Evolutionary conservation across 1,140 invertebrate species (phyloP).

Genomic region (Pemphigus obesinymphae): DNA sequence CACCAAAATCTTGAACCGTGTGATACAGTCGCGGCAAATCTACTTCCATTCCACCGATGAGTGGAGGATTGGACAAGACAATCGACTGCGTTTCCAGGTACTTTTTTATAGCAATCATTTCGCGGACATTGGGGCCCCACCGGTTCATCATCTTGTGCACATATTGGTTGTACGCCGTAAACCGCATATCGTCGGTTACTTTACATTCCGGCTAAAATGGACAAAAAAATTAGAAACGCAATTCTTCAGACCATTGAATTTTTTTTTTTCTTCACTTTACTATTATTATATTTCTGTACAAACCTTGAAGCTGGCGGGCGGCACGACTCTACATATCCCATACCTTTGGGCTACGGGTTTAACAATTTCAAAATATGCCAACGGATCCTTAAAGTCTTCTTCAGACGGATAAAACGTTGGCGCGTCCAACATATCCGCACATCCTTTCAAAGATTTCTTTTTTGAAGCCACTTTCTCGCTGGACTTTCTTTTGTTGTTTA

Average conservation of each 20-base stretch:
- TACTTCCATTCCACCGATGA: constrained; percentile 84
- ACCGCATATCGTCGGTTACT: constrained; percentile 77
- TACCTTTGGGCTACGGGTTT: constrained; percentile 70
- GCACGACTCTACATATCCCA: constrained; percentile 84
- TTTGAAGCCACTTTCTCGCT: neutral
- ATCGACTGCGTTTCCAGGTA: constrained; percentile 76
- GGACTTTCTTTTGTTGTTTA: constrained; percentile 6
- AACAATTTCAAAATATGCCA: constrained; percentile 84
- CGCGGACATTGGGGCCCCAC: constrained; percentile 83
- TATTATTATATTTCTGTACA: neutral
- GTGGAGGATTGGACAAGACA: constrained; percentile 67
- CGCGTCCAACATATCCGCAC: constrained; percentile 67
- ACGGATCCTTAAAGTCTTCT: constrained; percentile 83
- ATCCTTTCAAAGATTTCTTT: constrained; percentile 48
- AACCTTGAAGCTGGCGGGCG: constrained; percentile 78
- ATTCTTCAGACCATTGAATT: neutral
- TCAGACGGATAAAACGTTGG: constrained; percentile 77
- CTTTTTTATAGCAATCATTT: constrained; percentile 80
- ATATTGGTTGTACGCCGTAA: constrained; percentile 87
- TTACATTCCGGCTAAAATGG: constrained; percentile 81
- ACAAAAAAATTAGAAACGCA: too few species aligned
- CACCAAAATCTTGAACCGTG: constrained; percentile 78
- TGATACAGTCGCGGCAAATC: constrained; percentile 82
- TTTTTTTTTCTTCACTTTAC: neutral
- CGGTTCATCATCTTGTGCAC: constrained; percentile 82